Percentiles rank a stretch among this genome's conserved stretches.
These are phyloP conservation scores for Hydrozoanthus tunicans DNA, from an alignment of 64 coral and sea anemone species.

Conservation along the genomic window DNA sequence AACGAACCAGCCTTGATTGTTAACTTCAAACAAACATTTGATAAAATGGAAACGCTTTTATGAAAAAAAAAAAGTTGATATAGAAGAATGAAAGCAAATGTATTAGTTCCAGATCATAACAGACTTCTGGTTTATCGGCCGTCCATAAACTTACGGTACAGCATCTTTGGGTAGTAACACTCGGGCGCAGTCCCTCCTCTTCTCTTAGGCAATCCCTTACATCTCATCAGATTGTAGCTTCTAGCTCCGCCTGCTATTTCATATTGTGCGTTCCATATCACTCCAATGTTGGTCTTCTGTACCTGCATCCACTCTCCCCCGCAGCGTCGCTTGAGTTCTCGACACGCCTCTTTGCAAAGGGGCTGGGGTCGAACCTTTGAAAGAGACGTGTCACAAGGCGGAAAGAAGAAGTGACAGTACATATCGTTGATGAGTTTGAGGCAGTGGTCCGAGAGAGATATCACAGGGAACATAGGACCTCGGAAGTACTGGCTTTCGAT, in stretches of 20 bases:
- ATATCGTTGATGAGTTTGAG: conserved; percentile 65
- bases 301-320: conserved; percentile 54
- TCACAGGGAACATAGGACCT: conserved; percentile 36
- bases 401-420: conserved; percentile 75
- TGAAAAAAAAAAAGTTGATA: too few species aligned
- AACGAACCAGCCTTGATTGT: too few species aligned
- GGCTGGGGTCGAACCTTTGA: conserved; percentile 64
- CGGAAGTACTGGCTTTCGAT: conserved; percentile 25
- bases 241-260: conserved; percentile 40
- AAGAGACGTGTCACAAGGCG: conserved; percentile 68
- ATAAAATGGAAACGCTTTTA: too few species aligned
- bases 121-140: background rate
- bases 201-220: conserved; percentile 58
- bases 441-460: conserved; percentile 50
- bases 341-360: conserved; percentile 79
- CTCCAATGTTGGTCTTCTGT: conserved; percentile 41
- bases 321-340: conserved; percentile 59
- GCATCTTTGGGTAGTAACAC: conserved; percentile 64
- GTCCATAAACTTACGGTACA: conserved; percentile 2
- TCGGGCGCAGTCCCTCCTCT: conserved; percentile 67
- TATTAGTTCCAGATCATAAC: background rate
- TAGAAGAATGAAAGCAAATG: too few species aligned
- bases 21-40: too few species aligned
- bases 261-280: conserved; percentile 70
- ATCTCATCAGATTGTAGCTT: conserved; percentile 65